Base-by-base conservation (phyloP, 2,113 vertebrate species). In the Dolichallabes microphthalmus region DNA sequence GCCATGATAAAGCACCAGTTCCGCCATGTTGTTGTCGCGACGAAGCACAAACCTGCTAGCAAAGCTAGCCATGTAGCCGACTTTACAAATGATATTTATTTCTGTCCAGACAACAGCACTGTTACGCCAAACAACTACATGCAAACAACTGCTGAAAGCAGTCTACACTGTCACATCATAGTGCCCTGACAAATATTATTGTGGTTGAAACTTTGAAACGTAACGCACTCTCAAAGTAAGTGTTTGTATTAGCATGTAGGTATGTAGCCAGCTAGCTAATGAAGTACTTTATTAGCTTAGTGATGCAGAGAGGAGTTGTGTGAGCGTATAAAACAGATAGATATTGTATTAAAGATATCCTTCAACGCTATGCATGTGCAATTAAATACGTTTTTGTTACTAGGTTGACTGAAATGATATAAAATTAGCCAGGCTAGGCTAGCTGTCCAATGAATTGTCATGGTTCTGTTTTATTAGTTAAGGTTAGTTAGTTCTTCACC, bases 11-110 rank as follows among this genome's bases (percentile, higher is more conserved):
- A 60, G 82, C 82, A 74, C 71, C 80, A 77, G 84, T 80, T 89
- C 89, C 89, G 89, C 90, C 90, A 91, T 91, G 83, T 90, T 88
- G 87, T 86, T 88, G 87, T 86, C 66, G 55, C 74, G 80, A 75
- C 81, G 20, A 57, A 25, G n/a, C 32, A 86, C 30, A 77, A 15
- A 20, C 78, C 17, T 19, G 25, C 6, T 39, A 80, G 57, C 32
- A 77, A 77, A 73, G 87, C 79, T 88, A 88, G 74, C 75, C 20
- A 64, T 78, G 75, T 22, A 50, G 66, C 45, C 45, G 50, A 45
- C 57, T 77, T 53, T 25, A 50, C 27, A 80, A 57, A 45, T 30
- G 25, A 78, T n/a, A 30, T n/a, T 64, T 76, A 30, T n/a, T 64
- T 76, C 30, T 1, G n/a, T 58, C 17, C 35, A 32, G 13, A 82